Base-by-base conservation (phyloP, 1,140 invertebrate species). In the Procambarus virginalis region DNA sequence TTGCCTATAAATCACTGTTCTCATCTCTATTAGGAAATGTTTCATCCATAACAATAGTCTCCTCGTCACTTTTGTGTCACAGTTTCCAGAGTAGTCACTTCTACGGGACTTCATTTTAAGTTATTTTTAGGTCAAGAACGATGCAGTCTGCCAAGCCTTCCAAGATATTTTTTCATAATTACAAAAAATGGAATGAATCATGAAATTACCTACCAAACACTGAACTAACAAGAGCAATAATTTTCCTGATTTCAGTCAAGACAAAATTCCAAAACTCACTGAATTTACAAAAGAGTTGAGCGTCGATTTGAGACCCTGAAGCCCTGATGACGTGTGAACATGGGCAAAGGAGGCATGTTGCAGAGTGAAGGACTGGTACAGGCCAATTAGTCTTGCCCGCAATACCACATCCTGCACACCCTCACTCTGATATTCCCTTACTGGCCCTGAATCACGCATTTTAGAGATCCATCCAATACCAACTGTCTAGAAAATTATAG, bases 331-430 rank as follows among this genome's bases (percentile, higher is more conserved):
- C 48, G 93, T 92, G 17, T 96, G 93, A 86, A 96, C 95, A 48
- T 93, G 93, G 75, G 94, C 92, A 92, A 97, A 96, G n/a, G 95
- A 96, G 12, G 96, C 96, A 94, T 96, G 95, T 93, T 97, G 96
- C 60, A 98, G 93, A 93, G 96, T 94, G 93, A 97, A 97, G 95
- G 96, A 96, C 84, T 95, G 94, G 93, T 97, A 97, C 34, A 96
- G 95, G 93, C 97, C 96, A 92, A 95, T 95, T 1, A 98, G 94
- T 64, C 97, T 94, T 46, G 96, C 94, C 92, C 96, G 95, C 94
- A 96, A 97, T 81, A 98, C 96, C 92, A 95, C 95, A 93, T 97
- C 97, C 88, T 97, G 96, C 0, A 98, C 95, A 93, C 97, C 96
- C 87, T 97, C 96, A 83, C 96, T 95, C 80, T 96, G 94, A 94